These are phyloP conservation scores for Glyphotaelius pellucidus DNA, from an alignment of 2,888 invertebrate species.

Conservation along the genomic window DNA sequence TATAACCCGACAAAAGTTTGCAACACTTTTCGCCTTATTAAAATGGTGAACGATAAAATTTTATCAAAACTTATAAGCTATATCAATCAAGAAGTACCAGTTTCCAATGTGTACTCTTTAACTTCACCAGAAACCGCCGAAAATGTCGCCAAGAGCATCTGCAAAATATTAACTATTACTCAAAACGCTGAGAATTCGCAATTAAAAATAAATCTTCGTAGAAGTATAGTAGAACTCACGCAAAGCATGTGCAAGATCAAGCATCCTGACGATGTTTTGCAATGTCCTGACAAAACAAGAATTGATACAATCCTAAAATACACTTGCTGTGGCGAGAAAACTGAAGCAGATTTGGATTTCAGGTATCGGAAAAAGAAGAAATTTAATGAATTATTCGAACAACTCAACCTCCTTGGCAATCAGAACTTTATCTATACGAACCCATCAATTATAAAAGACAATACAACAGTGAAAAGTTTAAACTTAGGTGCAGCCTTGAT, in stretches of 20 bases:
- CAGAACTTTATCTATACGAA: constrained; percentile 21
- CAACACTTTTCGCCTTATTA: not conserved
- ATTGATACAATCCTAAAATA: constrained; percentile 39
- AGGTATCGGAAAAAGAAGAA: not conserved
- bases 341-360: not conserved
- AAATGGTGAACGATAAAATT: constrained; percentile 50
- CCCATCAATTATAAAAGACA: not conserved
- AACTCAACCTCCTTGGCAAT: constrained; percentile 37
- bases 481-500: constrained; percentile 44
- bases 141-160: constrained; percentile 49
- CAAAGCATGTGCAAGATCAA: constrained; percentile 48
- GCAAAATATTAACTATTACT: constrained; percentile 41
- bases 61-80: constrained; percentile 36
- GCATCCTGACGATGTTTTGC: constrained; percentile 3
- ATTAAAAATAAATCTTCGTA: constrained; percentile 49
- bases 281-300: constrained; percentile 9
- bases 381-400: constrained; percentile 2
- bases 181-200: constrained; percentile 4
- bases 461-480: constrained; percentile 5
- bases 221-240: constrained; percentile 43
- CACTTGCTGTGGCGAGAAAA: not conserved
- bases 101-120: constrained; percentile 29
- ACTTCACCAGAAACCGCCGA: constrained; percentile 39
- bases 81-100: not conserved
- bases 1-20: not conserved